A percentile compares a stretch with the other conserved stretches of the same genome.
These are phyloP conservation scores for Drosophila ananassae DNA, from an alignment of 1,140 invertebrate species.

Conservation along the genomic window DNA sequence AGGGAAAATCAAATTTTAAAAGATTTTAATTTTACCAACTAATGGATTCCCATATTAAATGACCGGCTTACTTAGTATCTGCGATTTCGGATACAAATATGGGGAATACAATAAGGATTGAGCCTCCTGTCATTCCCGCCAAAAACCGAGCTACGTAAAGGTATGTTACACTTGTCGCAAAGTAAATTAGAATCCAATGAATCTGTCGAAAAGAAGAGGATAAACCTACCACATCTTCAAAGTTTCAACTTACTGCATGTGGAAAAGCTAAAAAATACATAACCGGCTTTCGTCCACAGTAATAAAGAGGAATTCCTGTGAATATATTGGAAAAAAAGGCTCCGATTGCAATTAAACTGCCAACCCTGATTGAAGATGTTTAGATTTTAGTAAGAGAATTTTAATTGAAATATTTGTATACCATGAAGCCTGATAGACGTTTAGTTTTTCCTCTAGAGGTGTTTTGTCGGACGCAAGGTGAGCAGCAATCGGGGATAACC, in stretches of 20 bases:
- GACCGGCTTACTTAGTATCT: conserved; percentile 57
- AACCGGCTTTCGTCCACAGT: conserved; percentile 3
- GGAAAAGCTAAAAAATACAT: conserved; percentile 64
- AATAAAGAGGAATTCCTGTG: background rate
- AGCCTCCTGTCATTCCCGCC: conserved; percentile 73
- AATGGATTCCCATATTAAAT: background rate
- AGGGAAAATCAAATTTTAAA: background rate
- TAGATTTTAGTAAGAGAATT: background rate
- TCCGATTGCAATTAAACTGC: background rate
- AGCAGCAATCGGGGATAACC: conserved; percentile 48
- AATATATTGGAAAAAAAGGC: background rate
- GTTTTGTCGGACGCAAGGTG: conserved; percentile 43
- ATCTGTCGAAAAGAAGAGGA: conserved; percentile 19
- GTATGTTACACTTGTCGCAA: conserved; percentile 47
- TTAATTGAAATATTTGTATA: background rate
- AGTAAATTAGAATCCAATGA: conserved; percentile 66
- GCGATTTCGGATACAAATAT: conserved; percentile 71
- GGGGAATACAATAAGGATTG: conserved; percentile 50
- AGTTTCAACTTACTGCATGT: conserved; percentile 44
- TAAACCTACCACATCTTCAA: background rate
- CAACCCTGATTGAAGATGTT: background rate
- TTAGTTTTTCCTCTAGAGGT: conserved; percentile 45
- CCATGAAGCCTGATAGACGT: conserved; percentile 62
- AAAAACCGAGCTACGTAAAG: conserved; percentile 81
- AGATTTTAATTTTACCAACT: no score